Percentiles rank a stretch among this genome's conserved stretches.
phyloP scores from a whole-genome alignment of 2,113 vertebrate species.

The Stigmatopora argus region DNA sequence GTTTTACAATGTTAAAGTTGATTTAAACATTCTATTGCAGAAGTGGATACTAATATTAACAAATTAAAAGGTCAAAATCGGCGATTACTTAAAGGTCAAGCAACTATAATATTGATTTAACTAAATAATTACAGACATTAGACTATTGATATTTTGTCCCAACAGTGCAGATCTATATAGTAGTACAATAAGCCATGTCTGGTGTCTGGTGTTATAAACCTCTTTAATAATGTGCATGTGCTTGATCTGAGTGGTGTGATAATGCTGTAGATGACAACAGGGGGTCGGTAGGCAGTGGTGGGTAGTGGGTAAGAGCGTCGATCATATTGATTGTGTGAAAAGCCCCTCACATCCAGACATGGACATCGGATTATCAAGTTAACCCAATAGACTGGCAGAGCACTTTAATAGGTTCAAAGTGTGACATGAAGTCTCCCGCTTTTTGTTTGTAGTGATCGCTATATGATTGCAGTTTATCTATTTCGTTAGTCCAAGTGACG shows the following conservation, averaged over 20 bases:
- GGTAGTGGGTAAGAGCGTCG: constrained; percentile 2
- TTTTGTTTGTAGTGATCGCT: constrained; percentile 1
- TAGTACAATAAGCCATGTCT: neutral
- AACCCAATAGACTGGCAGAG: constrained; percentile 39
- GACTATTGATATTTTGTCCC: neutral
- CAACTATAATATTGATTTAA: neutral
- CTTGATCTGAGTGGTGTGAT: constrained; percentile 26
- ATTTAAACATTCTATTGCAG: neutral
- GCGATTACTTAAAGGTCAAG: neutral
- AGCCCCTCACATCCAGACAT: constrained; percentile 41
- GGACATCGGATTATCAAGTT: constrained; percentile 58
- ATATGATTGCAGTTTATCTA: neutral
- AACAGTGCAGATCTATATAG: neutral
- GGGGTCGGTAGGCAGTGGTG: constrained; percentile 11
- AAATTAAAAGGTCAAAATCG: neutral
- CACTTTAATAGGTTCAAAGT: constrained; percentile 25
- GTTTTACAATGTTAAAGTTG: neutral
- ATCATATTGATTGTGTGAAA: constrained; percentile 64
- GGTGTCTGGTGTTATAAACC: neutral
- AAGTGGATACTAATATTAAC: neutral
- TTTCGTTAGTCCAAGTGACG: neutral
- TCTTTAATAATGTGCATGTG: neutral
- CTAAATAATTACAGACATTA: neutral
- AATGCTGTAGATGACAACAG: constrained; percentile 11
- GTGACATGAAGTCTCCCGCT: neutral